Conservation (phyloP, 2,888 invertebrate species). For the Cryptocephalus moraei region DNA sequence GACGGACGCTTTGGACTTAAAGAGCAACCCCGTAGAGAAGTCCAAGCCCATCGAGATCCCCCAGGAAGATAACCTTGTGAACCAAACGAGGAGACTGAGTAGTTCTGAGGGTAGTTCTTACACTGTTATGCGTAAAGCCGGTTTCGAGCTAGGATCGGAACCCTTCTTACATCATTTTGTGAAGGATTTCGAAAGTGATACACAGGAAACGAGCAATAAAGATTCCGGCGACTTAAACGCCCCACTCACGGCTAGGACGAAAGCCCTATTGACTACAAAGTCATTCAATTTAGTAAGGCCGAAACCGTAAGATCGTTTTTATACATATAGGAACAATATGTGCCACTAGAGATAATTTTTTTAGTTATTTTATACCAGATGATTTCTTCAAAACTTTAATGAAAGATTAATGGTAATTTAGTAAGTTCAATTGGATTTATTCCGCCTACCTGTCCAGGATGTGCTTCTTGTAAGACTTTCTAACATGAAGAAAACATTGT, state of each 20-base stretch:
- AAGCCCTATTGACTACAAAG: slow-evolving; percentile 32
- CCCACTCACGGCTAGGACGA: slow-evolving; percentile 32
- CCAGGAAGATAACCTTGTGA: slow-evolving; percentile 1
- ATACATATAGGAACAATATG: no score
- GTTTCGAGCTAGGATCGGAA: slow-evolving; percentile 26
- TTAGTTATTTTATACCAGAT: no score
- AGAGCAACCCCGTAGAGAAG: background rate
- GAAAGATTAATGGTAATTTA: no score
- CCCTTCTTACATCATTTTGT: slow-evolving; percentile 14
- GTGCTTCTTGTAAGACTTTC: no score
- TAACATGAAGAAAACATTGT: no score
- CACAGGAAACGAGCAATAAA: no score
- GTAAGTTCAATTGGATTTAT: no score
- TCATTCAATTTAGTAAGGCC: slow-evolving; percentile 37
- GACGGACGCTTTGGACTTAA: background rate
- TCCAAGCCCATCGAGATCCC: background rate
- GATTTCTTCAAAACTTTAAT: no score
- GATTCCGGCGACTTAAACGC: slow-evolving; percentile 3
- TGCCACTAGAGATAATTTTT: no score
- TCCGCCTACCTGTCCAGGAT: no score
- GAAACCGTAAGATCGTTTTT: slow-evolving; percentile 15
- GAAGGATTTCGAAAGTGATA: no score
- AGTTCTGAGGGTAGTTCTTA: background rate
- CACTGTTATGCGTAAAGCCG: slow-evolving; percentile 5
- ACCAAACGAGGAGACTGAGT: slow-evolving; percentile 3